Percentiles rank a stretch among this genome's conserved stretches.
phyloP scores from a whole-genome alignment of 2,888 invertebrate genomes.

The Cheilosia vulpina region DNA sequence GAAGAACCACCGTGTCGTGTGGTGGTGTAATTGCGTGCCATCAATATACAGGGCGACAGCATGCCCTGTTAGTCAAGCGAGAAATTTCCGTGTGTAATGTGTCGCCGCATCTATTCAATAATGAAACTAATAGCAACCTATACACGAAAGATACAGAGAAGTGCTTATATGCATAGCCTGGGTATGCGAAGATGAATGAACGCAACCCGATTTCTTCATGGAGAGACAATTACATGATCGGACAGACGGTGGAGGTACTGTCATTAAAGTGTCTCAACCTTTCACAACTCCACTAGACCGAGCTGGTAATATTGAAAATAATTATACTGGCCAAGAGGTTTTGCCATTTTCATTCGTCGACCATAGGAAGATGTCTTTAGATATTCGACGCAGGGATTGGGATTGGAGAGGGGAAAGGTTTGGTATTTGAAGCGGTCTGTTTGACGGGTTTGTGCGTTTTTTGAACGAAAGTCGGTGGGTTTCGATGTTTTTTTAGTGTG shows the following conservation, averaged over 20 bases:
- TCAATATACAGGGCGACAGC: conserved; percentile 57
- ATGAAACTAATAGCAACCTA: conserved; percentile 45
- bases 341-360: not conserved
- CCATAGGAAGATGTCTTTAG: not conserved
- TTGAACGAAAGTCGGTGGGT: too few species aligned
- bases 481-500: not conserved
- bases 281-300: conserved; percentile 70
- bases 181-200: conserved; percentile 3
- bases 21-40: conserved; percentile 61
- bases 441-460: too few species aligned
- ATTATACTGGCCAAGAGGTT: conserved; percentile 35
- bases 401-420: not conserved
- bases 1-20: not conserved
- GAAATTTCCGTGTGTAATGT: conserved; percentile 73
- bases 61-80: conserved; percentile 71
- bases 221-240: conserved; percentile 54
- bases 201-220: conserved; percentile 53
- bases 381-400: not conserved
- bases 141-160: not conserved
- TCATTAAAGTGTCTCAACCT: conserved; percentile 70
- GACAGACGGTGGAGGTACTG: conserved; percentile 5
- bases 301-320: conserved; percentile 22
- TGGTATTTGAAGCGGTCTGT: too few species aligned
- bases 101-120: conserved; percentile 71
- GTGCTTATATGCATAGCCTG: too few species aligned